Evolutionary conservation across 2,888 invertebrate species (phyloP), one percentile per base, ranked within the genome.

Genomic region (Drosophila pegasa): DNA sequence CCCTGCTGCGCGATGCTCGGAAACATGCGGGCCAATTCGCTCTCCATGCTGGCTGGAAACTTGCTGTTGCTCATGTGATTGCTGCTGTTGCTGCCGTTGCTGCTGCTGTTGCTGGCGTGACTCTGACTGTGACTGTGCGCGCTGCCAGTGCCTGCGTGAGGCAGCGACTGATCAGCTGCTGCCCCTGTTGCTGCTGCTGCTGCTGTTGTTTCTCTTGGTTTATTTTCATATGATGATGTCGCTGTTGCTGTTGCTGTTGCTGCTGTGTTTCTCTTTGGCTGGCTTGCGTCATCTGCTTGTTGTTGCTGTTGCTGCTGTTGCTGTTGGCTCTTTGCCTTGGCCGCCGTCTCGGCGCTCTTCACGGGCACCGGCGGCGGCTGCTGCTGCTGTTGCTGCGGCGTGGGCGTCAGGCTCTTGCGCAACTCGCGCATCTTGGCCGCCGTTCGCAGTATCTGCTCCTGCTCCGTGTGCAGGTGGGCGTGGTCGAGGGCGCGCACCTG

Each of bases 191-290:
- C 6, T 20, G 41, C 12, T 38, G 62, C 16, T 66, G 38, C 35
- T 57, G 67, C 47, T 51, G 51, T 12, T 31, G 51, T 31, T n/a
- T n/a, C n/a, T 88, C 82, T 78, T 79, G 88, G 90, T 89, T 84
- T 91, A 91, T 91, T 91, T 91, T 91, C 89, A 89, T 75, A 69
- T 75, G 87, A 87, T 89, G 90, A 87, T 84, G 87, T 66, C 72
- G 86, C 71, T 59, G 51, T 7, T 56, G 62, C 6, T 20, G 41
- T 16, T 38, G 62, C 16, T 66, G 38, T 38, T 57, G 67, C 47
- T 51, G 51, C n/a, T 31, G 51, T 31, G 22, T 31, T 51, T 37
- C 35, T 55, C 59, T 47, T 59, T 65, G 29, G 50, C 60, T 72
- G 61, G 67, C 58, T 78, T 74, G 58, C 77, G 83, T 78, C 80